Conservation (phyloP, 2,113 vertebrate genomes). For the Ctenomys sociabilis region DNA sequence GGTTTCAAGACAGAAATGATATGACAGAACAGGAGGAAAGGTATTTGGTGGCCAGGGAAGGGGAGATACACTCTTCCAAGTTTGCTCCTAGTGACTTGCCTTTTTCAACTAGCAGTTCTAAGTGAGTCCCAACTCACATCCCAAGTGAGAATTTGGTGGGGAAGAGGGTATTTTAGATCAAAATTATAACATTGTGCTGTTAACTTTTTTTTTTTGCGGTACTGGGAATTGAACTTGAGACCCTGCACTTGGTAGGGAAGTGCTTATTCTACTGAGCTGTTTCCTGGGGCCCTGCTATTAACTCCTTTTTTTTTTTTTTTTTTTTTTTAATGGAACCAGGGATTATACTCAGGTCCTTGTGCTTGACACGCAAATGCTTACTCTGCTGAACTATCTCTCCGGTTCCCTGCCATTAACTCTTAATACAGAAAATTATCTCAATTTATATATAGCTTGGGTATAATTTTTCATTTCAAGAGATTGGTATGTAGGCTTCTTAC, state of each 20-base stretch:
- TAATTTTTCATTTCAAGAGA: not conserved
- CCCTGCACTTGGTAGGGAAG: too few relatives aligned
- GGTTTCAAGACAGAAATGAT: not conserved
- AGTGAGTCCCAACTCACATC: not conserved
- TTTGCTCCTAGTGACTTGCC: not conserved
- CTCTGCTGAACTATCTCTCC: too few relatives aligned
- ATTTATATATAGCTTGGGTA: not conserved
- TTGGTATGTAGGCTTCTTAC: not conserved
- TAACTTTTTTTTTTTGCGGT: not conserved
- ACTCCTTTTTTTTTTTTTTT: too few relatives aligned
- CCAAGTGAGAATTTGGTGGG: not conserved
- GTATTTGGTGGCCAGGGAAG: not conserved
- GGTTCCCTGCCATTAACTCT: too few relatives aligned
- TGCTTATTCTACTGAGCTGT: too few relatives aligned
- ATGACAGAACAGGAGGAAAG: not conserved
- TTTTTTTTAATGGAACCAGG: too few relatives aligned
- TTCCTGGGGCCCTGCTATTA: too few relatives aligned
- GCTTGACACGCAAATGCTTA: too few relatives aligned
- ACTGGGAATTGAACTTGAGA: too few relatives aligned
- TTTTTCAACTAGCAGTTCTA: not conserved
- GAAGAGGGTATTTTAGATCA: not conserved
- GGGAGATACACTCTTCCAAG: not conserved
- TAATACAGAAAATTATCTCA: not conserved
- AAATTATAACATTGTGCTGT: not conserved
- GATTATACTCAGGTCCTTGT: too few relatives aligned